phyloP scores from a whole-genome alignment of 2,113 vertebrate species.

The Syngnathus floridae region DNA sequence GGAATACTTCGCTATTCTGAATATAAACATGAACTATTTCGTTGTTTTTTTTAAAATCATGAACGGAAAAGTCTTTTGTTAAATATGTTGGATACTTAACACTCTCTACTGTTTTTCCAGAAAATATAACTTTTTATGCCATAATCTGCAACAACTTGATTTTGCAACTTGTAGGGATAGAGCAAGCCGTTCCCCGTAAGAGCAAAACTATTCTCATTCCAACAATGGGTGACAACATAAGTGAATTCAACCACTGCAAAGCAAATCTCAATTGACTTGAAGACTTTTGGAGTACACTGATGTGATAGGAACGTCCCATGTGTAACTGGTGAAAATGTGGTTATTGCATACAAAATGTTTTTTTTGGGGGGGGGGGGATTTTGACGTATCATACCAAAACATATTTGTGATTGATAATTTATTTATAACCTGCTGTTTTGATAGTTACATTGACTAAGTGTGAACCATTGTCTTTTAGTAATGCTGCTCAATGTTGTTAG shows the following conservation, averaged over 20 bases:
- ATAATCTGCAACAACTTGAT: constrained; percentile 47
- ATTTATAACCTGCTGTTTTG: constrained; percentile 70
- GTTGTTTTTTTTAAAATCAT: constrained; percentile 50
- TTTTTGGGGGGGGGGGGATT: constrained; percentile 39
- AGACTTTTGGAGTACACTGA: constrained; percentile 55
- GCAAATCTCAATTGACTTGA: constrained; percentile 59
- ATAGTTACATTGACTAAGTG: constrained; percentile 67
- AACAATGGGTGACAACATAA: constrained; percentile 51
- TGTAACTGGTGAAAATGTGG: constrained; percentile 68
- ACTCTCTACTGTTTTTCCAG: constrained; percentile 18
- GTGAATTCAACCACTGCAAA: constrained; percentile 57
- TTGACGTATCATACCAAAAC: constrained; percentile 63
- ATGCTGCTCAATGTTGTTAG: constrained; percentile 71
- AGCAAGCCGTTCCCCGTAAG: constrained; percentile 55
- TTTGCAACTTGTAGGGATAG: constrained; percentile 58
- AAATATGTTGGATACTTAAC: constrained; percentile 53
- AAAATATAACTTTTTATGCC: constrained; percentile 48
- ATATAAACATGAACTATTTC: constrained; percentile 65
- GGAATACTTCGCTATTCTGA: constrained; percentile 71
- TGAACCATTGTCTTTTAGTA: constrained; percentile 72
- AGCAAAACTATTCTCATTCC: constrained; percentile 56
- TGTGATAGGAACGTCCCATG: constrained; percentile 62
- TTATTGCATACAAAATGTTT: constrained; percentile 57
- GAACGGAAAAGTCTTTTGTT: constrained; percentile 64
- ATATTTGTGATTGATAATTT: constrained; percentile 67